Base-by-base conservation (phyloP, 2,888 invertebrate genomes). In the Oscheius sp. region DNA sequence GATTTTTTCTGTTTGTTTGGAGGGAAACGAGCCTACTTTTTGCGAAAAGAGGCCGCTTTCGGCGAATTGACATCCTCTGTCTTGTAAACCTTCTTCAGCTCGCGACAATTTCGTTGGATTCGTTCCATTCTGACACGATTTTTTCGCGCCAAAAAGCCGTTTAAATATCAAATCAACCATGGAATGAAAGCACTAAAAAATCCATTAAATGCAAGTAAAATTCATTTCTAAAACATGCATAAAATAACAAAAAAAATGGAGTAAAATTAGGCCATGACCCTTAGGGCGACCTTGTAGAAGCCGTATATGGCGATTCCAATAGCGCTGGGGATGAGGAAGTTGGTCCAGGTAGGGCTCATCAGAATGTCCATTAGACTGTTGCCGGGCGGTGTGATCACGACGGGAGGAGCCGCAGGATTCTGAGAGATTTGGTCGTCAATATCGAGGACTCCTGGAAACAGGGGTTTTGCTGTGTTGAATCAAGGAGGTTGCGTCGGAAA, bases 301-400 rank as follows among this genome's bases (percentile, higher is more conserved):
- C 79, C 75, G 75, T 84, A 88, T 35, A 89, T 85, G 57, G 82
- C 74, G 50, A 86, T 71, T 4, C 89, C 89, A 68, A 89, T 83
- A 7, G 84, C 84, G 4, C 87, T 84, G 4, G 89, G 89, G 78
- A 89, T 89, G 65, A 89, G 76, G 80, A 89, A 89, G 74, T 89
- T 89, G 51, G 89, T 83, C 89, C 89, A 89, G 4, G 89, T 89
- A 5, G 88, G 85, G 11, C 85, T 86, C 42, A 78, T 76, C 65
- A 88, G 71, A 70, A 88, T 85, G 1, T 86, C 85, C 7, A 55
- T 47, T n/a, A 68, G 10, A 3, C 66, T 57, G n/a, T n/a, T 58
- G 42, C 58, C 68, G 47, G 68, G 58, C 10, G 66, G 55, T 3
- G 74, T 11, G 29, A 59, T 32, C n/a, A 53, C 74, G 33, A 68